Conservation (phyloP, 2,797 vertebrate species). For the Diglossa cyanea region DNA sequence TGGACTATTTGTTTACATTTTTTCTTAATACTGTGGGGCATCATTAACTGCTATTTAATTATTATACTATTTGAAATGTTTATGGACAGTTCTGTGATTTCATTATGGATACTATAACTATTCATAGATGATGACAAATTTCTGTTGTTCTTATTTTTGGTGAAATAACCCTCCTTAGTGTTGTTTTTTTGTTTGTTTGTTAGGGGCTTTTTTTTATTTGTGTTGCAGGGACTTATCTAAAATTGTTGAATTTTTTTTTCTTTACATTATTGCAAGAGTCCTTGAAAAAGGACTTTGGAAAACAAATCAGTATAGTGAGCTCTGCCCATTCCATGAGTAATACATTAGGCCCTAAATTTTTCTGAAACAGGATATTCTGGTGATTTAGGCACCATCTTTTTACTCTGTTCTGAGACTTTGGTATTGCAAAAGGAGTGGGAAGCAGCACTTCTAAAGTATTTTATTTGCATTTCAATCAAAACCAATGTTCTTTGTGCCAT, state of each 20-base stretch:
- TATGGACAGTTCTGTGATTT: neutral
- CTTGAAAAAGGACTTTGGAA: neutral
- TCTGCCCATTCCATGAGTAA: neutral
- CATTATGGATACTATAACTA: neutral
- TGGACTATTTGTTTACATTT: neutral
- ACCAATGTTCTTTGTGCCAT: neutral
- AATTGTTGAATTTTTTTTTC: neutral
- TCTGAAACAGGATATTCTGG: neutral
- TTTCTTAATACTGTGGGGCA: neutral
- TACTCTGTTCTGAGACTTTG: neutral
- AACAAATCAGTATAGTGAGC: neutral
- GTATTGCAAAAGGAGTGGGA: neutral
- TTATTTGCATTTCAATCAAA: conserved; percentile 4
- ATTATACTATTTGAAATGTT: neutral
- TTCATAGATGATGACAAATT: neutral
- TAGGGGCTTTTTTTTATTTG: neutral
- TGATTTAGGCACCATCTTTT: neutral
- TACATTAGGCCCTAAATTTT: neutral
- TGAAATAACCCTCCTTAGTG: neutral
- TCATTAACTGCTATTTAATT: neutral
- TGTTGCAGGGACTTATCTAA: neutral
- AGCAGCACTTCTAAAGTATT: neutral
- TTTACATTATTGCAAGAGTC: neutral
- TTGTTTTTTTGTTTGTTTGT: neutral
- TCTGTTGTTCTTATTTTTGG: neutral